Evolutionary conservation across 2,888 invertebrate species (phyloP), one percentile per base, ranked within the genome.

Genomic region (Macrophya annulata): DNA sequence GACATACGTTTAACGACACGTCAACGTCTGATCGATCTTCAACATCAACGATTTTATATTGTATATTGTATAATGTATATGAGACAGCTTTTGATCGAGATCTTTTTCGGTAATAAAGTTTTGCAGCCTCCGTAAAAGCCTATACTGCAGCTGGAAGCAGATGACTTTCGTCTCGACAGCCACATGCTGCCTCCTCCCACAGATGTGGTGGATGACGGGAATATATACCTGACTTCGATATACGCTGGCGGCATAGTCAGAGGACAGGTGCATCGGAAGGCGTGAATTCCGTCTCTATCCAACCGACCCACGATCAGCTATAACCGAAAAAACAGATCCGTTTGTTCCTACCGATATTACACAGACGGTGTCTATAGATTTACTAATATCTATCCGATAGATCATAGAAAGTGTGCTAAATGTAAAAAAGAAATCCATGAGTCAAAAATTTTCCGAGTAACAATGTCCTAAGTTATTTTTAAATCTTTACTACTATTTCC

Each of bases 151-250:
- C 81, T 81, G 81, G 81, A 81, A 10, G 45, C 77, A 37, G 81
- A 81, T 81, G 81, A 81, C 81, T 81, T 81, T 81, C 81, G 62
- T 59, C 62, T 62, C 81, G 81, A 81, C 59, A 62, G 43, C 81
- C 81, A 81, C 81, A 81, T 81, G 81, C 81, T 31, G 62, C 62
- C 62, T 77, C 77, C 77, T 77, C 77, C 77, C 77, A 77, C 77
- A 77, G 77, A 55, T 21, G 31, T 43, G 31, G 48, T 43, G 31
- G 48, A 74, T 74, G 51, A 51, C 31, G 25, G 77, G 17, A 77
- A 77, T 77, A 77, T 77, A 74, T 74, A 74, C 77, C 62, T 59
- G 59, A 62, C 40, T 81, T 62, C 62, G 59, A 81, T 59, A 55
- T 45, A 68, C 74, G 74, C 74, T 77, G 51, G 51, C 77, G 77